phyloP scores from a whole-genome alignment of 2,888 invertebrate species.

The Neuroscelio doddi region DNA sequence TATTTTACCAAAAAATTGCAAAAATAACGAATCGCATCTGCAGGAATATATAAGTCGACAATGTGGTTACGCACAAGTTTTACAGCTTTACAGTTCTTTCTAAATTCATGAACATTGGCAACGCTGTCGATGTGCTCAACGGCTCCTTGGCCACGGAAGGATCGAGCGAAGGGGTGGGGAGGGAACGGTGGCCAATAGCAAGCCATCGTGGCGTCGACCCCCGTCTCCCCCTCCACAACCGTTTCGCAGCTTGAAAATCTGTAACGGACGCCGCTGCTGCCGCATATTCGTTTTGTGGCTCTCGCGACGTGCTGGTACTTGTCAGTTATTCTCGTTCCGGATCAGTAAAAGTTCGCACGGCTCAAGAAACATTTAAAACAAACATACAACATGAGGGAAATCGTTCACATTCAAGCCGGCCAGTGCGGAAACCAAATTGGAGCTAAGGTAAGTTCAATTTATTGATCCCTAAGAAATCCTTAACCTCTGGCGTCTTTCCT shows the following conservation, averaged over 20 bases:
- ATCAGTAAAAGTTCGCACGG: background rate
- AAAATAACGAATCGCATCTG: too few species aligned
- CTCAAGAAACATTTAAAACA: background rate
- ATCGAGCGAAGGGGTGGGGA: constrained; percentile 1
- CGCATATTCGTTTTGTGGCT: constrained; percentile 68
- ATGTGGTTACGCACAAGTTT: too few species aligned
- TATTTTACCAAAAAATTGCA: too few species aligned
- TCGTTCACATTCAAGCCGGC: constrained; percentile 95
- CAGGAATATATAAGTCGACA: too few species aligned
- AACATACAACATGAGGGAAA: constrained; percentile 86
- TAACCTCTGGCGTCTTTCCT: too few species aligned
- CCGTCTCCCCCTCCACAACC: constrained; percentile 48
- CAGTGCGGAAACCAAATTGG: constrained; percentile 98
- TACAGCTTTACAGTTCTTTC: too few species aligned
- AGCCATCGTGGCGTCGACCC: constrained; percentile 32
- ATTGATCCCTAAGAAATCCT: background rate
- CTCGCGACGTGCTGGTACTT: constrained; percentile 59
- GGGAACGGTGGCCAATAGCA: constrained; percentile 52
- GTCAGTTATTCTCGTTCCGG: constrained; percentile 15
- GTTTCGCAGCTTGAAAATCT: constrained; percentile 65
- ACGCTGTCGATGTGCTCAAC: too few species aligned
- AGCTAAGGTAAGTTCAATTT: constrained; percentile 81
- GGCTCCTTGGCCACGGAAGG: too few species aligned
- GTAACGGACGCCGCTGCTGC: constrained; percentile 64
- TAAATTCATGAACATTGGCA: too few species aligned